A percentile compares a stretch with the other conserved stretches of the same genome.
phyloP scores from a whole-genome alignment of 1,140 invertebrate species.

The Caenorhabditis remanei region DNA sequence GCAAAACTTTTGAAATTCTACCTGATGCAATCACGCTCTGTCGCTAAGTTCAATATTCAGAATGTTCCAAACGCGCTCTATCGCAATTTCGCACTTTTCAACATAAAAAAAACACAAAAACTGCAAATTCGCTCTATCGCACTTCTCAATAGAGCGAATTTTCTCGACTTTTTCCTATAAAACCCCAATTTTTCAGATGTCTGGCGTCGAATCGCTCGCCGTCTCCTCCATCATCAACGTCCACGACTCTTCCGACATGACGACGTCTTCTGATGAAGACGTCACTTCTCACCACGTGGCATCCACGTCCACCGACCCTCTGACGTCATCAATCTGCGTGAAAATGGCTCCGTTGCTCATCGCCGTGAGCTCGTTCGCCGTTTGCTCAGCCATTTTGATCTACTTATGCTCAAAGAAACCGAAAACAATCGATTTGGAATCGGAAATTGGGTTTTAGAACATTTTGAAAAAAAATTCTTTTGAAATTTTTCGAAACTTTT shows the following conservation, averaged over 20 bases:
- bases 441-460: conserved; percentile 1
- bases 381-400: conserved; percentile 9
- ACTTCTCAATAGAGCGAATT: too few relatives aligned
- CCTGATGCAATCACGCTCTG: too few relatives aligned
- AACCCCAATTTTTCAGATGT: conserved; percentile 15
- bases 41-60: too few relatives aligned
- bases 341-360: conserved; percentile 41
- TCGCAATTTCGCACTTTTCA: too few relatives aligned
- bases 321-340: conserved; percentile 3
- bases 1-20: too few relatives aligned
- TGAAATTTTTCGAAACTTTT: not conserved
- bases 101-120: too few relatives aligned
- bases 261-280: not conserved
- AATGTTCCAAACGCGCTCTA: too few relatives aligned
- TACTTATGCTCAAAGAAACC: conserved; percentile 47
- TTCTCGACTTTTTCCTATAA: too few relatives aligned
- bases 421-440: conserved; percentile 42
- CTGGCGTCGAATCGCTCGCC: conserved; percentile 10
- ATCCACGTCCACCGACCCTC: too few relatives aligned
- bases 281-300: not conserved
- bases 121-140: too few relatives aligned
- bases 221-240: conserved; percentile 45
- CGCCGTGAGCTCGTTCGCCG: conserved; percentile 1
- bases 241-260: not conserved
- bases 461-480: too few relatives aligned